Conservation (phyloP, 2,797 vertebrate genomes). For the Gymnoscopelus microlampas region DNA sequence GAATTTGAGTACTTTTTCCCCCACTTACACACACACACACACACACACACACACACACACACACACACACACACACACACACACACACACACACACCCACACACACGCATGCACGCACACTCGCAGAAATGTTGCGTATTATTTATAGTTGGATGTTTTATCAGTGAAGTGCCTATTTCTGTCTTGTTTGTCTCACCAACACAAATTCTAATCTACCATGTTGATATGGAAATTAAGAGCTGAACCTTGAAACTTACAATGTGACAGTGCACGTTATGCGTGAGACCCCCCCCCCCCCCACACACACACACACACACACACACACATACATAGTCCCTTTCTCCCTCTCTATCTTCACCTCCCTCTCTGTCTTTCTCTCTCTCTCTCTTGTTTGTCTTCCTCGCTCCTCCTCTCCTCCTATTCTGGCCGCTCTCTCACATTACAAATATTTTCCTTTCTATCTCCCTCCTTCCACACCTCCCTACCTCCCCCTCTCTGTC, state of each 20-base stretch:
- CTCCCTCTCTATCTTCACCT: not conserved
- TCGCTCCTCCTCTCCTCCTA: not conserved
- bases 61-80: slow-evolving; percentile 9
- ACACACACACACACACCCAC: not conserved
- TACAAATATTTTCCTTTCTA: not conserved
- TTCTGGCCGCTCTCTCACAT: not conserved
- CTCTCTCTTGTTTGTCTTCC: slow-evolving; percentile 14
- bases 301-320: not conserved
- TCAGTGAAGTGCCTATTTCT: too few relatives aligned
- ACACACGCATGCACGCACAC: not conserved
- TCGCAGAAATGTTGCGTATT: not conserved
- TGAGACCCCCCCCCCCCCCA: not conserved
- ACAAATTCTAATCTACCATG: too few relatives aligned
- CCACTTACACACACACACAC: not conserved
- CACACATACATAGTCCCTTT: not conserved
- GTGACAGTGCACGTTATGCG: too few relatives aligned
- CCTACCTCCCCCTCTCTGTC: not conserved
- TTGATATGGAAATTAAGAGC: too few relatives aligned
- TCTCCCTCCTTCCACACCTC: slow-evolving; percentile 5
- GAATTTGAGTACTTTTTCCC: too few relatives aligned
- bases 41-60: not conserved
- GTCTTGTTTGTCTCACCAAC: too few relatives aligned
- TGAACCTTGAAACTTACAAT: too few relatives aligned
- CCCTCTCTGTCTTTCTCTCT: not conserved
- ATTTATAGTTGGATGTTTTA: too few relatives aligned